Evolutionary conservation across 2,797 vertebrate genomes (phyloP).

Genomic region (Benthosema pterotum): DNA sequence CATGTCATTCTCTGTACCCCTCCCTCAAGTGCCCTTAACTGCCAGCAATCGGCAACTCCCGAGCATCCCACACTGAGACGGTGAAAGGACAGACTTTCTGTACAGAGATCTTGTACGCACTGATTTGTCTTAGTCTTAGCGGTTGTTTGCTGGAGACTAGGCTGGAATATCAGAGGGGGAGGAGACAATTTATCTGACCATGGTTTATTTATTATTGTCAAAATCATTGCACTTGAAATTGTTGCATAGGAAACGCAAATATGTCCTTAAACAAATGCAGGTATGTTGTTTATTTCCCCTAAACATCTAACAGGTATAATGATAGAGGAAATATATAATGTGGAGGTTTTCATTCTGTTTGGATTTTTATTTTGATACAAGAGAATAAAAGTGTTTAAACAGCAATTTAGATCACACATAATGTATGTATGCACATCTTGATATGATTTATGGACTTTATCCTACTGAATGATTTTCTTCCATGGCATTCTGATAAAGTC

Average conservation of each 20-base stretch:
- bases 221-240: not conserved
- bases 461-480: no score
- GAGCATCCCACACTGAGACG: conserved; percentile 1
- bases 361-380: conserved; percentile 1
- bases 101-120: conserved; percentile 4
- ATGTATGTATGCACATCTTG: not conserved
- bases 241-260: not conserved
- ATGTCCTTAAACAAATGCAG: not conserved
- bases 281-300: not conserved
- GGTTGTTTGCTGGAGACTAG: not conserved
- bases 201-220: conserved; percentile 2
- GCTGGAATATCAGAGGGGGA: not conserved
- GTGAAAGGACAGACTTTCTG: not conserved
- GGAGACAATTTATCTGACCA: not conserved
- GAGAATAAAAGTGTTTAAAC: not conserved
- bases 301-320: not conserved
- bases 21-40: conserved; percentile 74
- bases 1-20: conserved; percentile 25
- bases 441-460: no score
- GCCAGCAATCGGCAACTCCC: conserved; percentile 23
- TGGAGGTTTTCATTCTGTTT: not conserved
- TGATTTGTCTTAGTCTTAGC: conserved; percentile 11
- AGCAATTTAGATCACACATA: not conserved
- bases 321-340: not conserved
- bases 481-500: no score